Base-by-base conservation (phyloP, 2,113 vertebrate genomes). In the Ammospiza caudacuta region DNA sequence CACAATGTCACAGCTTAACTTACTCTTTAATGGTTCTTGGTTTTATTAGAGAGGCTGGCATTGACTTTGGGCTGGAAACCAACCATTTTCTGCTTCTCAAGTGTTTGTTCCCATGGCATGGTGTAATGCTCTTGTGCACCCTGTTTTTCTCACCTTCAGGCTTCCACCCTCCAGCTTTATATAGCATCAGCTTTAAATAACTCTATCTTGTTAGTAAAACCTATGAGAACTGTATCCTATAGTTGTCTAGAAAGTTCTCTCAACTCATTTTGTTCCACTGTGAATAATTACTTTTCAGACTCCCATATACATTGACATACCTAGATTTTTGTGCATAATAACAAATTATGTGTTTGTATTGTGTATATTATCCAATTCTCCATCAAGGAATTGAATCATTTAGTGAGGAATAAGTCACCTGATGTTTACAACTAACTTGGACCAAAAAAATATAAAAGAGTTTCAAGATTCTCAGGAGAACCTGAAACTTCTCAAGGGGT, bases 391-490 rank as follows among this genome's bases (percentile, higher is more conserved):
- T 51, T 12, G 28, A 27, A 64, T 39, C 4, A n/a, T 16, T 75
- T 55, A 41, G 20, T 49, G 22, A 19, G 33, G 39, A 49, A 27
- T 55, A 81, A 49, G 11, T 83, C 47, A 24, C 0, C 0, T 22
- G 14, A 35, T 69, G 15, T n/a, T 92, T 64, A n/a, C 57, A 64
- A 2, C 27, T 43, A 7, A 7, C 10, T 73, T 81, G 62, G 23
- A 10, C 31, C n/a, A 29, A 66, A 85, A 49, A 5, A 49, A 15
- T 37, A 6, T 1, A 28, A 25, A 49, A 66, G 23, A 52, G 5
- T 82, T 52, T 67, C 22, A 52, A 37, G 29, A 13, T 33, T 57
- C 16, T 33, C 16, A 8, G 43, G n/a, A 68, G 39, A 82, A 74
- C 17, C 19, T 1, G 2, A 63, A 73, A 11, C 22, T 68, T 43